These are phyloP conservation scores for Agapornis canus DNA, from an alignment of 2,797 vertebrate species.

Conservation along the genomic window DNA sequence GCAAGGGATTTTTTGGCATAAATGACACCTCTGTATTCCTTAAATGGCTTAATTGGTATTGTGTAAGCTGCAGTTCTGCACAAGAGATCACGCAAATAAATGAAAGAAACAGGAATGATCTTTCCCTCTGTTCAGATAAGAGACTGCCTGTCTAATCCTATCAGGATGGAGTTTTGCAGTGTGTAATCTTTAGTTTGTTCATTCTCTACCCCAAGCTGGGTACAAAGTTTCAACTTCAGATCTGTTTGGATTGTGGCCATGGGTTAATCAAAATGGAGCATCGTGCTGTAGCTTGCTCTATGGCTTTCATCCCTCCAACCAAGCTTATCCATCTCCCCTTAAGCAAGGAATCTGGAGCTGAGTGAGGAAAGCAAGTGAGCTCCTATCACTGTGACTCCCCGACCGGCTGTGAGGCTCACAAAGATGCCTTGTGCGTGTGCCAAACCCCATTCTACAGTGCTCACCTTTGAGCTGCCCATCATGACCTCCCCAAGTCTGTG, in stretches of 20 bases:
- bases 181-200: not conserved
- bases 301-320: not conserved
- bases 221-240: not conserved
- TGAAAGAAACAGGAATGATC: not conserved
- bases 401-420: not conserved
- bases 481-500: not conserved
- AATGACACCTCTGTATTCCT: not conserved
- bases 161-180: not conserved
- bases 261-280: not conserved
- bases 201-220: not conserved
- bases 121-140: not conserved
- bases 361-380: fast-evolving
- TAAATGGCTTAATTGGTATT: not conserved
- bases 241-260: not conserved
- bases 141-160: not conserved
- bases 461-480: not conserved
- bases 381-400: not conserved
- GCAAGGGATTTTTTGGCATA: not conserved
- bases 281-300: not conserved
- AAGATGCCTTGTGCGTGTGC: not conserved
- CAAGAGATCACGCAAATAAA: not conserved
- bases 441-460: not conserved
- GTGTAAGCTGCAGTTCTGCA: not conserved
- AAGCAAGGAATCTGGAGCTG: not conserved
- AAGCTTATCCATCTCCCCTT: not conserved